Conservation (phyloP, 2,797 vertebrate genomes). For the Lates japonicus region DNA sequence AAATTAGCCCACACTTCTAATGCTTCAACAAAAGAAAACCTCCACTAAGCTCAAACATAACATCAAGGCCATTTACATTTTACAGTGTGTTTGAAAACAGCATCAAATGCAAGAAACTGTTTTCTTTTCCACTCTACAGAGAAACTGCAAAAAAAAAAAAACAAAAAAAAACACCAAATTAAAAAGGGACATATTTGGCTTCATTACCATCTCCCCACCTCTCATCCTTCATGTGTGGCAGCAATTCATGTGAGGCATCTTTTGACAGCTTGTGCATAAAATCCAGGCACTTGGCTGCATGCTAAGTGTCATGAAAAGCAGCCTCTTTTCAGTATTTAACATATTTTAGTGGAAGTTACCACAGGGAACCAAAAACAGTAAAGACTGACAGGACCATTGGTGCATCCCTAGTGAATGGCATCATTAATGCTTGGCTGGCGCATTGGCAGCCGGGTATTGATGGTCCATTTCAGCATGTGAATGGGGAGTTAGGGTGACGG, state of each 20-base stretch:
- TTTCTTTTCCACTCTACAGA: slow-evolving; percentile 17
- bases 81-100: slow-evolving; percentile 41
- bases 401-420: slow-evolving; percentile 60
- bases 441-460: slow-evolving; percentile 62
- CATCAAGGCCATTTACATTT: slow-evolving; percentile 25
- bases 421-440: slow-evolving; percentile 67
- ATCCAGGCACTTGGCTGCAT: slow-evolving; percentile 51
- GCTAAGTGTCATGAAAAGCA: slow-evolving; percentile 37
- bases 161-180: no score
- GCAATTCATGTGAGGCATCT: slow-evolving; percentile 48
- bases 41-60: slow-evolving; percentile 9
- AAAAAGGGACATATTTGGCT: slow-evolving; percentile 29
- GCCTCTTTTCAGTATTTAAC: slow-evolving; percentile 42
- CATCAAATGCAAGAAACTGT: slow-evolving; percentile 33
- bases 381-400: slow-evolving; percentile 28
- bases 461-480: slow-evolving; percentile 54
- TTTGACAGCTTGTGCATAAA: slow-evolving; percentile 56
- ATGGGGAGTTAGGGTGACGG: slow-evolving; percentile 28
- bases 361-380: slow-evolving; percentile 27
- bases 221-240: slow-evolving; percentile 47
- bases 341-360: slow-evolving; percentile 55
- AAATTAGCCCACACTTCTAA: background rate
- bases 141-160: slow-evolving; percentile 17
- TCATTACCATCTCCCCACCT: slow-evolving; percentile 37
- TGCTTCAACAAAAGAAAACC: slow-evolving; percentile 7